A percentile compares a stretch with the other conserved stretches of the same genome.
Evolutionary conservation across 2,113 vertebrate genomes (phyloP).

Genomic region (Sorex fumeus): DNA sequence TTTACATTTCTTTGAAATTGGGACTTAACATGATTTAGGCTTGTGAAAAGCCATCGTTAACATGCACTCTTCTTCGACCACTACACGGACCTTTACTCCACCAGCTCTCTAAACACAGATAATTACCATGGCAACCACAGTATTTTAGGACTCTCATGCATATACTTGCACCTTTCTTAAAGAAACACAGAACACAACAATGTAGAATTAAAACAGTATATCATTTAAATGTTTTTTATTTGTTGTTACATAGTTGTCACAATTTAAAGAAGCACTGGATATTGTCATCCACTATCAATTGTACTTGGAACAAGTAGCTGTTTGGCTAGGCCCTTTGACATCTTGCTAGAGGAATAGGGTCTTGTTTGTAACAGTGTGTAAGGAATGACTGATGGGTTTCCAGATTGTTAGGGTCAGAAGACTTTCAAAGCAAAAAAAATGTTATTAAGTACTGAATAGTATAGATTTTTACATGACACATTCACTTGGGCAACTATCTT

Average conservation of each 20-base stretch:
- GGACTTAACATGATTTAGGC: constrained; percentile 86
- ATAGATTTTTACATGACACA: constrained; percentile 23
- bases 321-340: constrained; percentile 86
- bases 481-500: not conserved
- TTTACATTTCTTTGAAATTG: constrained; percentile 75
- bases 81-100: constrained; percentile 89
- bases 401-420: constrained; percentile 76
- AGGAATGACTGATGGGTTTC: constrained; percentile 81
- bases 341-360: constrained; percentile 75
- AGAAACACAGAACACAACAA: constrained; percentile 89
- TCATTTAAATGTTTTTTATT: constrained; percentile 88
- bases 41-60: constrained; percentile 86
- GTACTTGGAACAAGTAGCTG: constrained; percentile 76
- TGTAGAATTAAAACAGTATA: constrained; percentile 86
- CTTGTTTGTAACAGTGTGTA: constrained; percentile 81
- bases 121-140: constrained; percentile 90
- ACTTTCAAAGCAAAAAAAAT: constrained; percentile 74
- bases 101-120: constrained; percentile 91
- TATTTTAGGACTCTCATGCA: constrained; percentile 86
- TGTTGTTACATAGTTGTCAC: constrained; percentile 88
- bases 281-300: constrained; percentile 78
- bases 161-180: constrained; percentile 90
- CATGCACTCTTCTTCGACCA: constrained; percentile 85
- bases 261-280: constrained; percentile 85
- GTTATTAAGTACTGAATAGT: constrained; percentile 74